Base-by-base conservation (phyloP, 2,797 vertebrate species). In the Thunnus albacares region DNA sequence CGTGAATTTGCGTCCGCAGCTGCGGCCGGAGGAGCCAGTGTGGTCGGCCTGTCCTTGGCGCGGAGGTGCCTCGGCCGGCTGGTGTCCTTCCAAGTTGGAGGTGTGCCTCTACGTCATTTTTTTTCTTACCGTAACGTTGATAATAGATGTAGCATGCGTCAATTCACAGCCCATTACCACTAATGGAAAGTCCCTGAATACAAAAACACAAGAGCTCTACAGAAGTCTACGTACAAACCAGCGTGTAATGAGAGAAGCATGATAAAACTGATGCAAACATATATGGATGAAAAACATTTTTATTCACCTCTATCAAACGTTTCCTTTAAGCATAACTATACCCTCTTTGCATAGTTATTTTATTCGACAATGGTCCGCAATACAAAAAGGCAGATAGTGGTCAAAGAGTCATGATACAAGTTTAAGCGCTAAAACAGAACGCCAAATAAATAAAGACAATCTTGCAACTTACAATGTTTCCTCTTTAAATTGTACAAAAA, bases 371-470 rank as follows among this genome's bases (percentile, higher is more conserved):
- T 83, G 71, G 49, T 88, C 71, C 66, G 80, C 59, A 60, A 77
- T 87, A 90, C 41, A 43, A 52, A 86, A 87, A 81, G 58, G 77
- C 58, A 85, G 67, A 88, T 7, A 86, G 89, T 83, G 83, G 86
- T 90, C 80, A 86, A 57, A 81, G 68, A 81, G 72, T 79, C 3
- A 68, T 15, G 28, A 77, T 47, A 78, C 68, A 79, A 62, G 61
- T 53, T 75, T 58, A 81, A 69, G 75, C 22, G 56, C 47, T 75
- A 65, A 73, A 82, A 81, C 20, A 71, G n/a, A 81, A 81, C 20
- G 75, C 75, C 63, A 76, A 93, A 94, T 94, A 93, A 93, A 95
- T 93, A 93, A 89, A 87, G 72, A 60, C 81, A 55, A 85, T 30
- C 57, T 78, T 76, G 80, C 33, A 82, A 81, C 47, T 51, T 51